Evolutionary conservation across 2,888 invertebrate species (phyloP).

Genomic region (Agriopis aurantiaria): DNA sequence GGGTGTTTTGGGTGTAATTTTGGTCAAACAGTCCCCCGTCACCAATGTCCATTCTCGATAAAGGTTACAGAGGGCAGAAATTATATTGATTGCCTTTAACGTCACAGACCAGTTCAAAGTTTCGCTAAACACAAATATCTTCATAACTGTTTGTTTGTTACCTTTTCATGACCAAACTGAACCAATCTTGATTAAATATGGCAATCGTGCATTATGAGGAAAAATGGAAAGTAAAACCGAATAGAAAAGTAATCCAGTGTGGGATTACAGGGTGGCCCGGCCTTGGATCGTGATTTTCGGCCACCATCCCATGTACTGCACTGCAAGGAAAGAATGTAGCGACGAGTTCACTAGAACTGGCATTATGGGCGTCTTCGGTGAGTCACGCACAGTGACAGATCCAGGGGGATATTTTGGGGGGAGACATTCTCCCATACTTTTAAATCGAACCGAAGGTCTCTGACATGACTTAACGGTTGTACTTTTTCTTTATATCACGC

Average conservation of each 20-base stretch:
- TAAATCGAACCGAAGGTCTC: rapidly evolving
- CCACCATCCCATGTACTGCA: constrained; percentile 96
- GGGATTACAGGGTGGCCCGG: constrained; percentile 1
- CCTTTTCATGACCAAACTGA: no score
- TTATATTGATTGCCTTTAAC: no score
- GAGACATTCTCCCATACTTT: not conserved
- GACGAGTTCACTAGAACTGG: constrained; percentile 89
- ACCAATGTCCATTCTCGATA: no score
- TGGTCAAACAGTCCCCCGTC: not conserved
- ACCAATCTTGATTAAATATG: no score
- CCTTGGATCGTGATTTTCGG: constrained; percentile 89
- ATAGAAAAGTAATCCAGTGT: not conserved
- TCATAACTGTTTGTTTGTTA: no score
- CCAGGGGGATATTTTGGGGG: constrained; percentile 9
- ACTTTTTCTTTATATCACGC: no score
- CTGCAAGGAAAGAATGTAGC: constrained; percentile 91
- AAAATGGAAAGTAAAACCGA: not conserved
- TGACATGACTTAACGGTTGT: not conserved
- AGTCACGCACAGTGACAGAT: constrained; percentile 53
- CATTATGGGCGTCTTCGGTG: constrained; percentile 86
- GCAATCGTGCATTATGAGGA: not conserved
- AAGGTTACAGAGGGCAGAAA: no score
- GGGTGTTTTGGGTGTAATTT: not conserved
- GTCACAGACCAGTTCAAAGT: no score
- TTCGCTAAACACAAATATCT: no score